phyloP scores from a whole-genome alignment of 2,797 vertebrate species.

The Diplodus puntazzo region DNA sequence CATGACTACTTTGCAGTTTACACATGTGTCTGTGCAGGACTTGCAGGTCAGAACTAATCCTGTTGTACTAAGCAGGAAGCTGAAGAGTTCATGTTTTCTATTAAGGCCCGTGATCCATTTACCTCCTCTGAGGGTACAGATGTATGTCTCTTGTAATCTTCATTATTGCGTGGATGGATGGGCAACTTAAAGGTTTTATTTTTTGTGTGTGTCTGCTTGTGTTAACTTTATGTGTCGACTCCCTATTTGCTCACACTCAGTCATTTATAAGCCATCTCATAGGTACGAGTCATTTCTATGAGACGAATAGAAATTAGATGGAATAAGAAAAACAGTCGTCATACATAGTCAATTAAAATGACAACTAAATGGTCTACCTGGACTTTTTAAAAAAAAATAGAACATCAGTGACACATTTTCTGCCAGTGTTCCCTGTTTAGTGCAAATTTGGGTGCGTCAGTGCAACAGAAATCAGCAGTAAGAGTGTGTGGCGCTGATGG shows the following conservation, averaged over 20 bases:
- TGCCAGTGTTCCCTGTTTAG: slow-evolving; percentile 3
- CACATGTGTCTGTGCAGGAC: slow-evolving; percentile 24
- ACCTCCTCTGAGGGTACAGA: slow-evolving; percentile 10
- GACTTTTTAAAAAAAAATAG: slow-evolving; percentile 22
- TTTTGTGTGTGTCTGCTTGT: too few relatives aligned
- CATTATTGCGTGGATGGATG: neutral
- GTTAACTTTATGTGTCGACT: too few relatives aligned
- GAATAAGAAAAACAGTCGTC: neutral
- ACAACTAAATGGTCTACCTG: neutral
- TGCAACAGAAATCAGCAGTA: slow-evolving; percentile 12
- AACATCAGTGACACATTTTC: slow-evolving; percentile 12
- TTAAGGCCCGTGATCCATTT: slow-evolving; percentile 24
- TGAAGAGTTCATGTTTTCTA: slow-evolving; percentile 21
- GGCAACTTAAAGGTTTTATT: neutral
- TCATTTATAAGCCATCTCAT: neutral
- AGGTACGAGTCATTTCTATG: neutral
- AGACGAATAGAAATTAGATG: neutral
- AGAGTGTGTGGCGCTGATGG: slow-evolving; percentile 24
- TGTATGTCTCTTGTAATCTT: slow-evolving; percentile 1
- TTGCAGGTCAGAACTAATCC: slow-evolving; percentile 42
- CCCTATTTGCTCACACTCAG: neutral
- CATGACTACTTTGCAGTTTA: slow-evolving; percentile 48
- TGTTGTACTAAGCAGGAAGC: slow-evolving; percentile 20
- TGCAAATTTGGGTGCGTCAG: neutral
- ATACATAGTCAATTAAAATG: neutral